A percentile compares a stretch with the other conserved stretches of the same genome.
Evolutionary conservation across 2,797 vertebrate genomes (phyloP).

Genomic region (Eulemur mongoz): DNA sequence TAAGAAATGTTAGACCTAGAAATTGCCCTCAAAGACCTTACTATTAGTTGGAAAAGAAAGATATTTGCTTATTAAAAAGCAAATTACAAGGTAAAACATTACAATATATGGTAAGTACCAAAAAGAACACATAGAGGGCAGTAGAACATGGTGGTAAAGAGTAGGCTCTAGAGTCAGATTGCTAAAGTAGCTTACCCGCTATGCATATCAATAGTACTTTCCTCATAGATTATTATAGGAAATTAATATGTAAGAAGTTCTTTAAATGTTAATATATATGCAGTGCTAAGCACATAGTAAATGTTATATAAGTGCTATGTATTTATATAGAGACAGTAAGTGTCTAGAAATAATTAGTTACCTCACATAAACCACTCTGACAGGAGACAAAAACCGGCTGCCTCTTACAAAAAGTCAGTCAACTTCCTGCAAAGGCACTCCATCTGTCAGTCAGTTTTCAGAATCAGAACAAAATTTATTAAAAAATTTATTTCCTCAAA

Average conservation of each 20-base stretch:
- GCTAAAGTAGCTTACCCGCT: background rate
- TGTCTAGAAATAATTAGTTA: constrained; percentile 4
- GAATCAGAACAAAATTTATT: background rate
- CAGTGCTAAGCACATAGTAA: background rate
- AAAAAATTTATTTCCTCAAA: background rate
- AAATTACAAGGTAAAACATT: background rate
- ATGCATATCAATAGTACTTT: background rate
- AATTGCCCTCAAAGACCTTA: background rate
- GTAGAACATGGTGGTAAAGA: background rate
- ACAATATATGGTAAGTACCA: background rate
- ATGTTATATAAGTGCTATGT: background rate
- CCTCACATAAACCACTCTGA: background rate
- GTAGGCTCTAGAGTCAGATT: background rate
- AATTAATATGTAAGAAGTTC: background rate
- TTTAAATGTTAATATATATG: background rate
- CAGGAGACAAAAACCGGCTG: background rate
- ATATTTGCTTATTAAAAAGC: background rate
- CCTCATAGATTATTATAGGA: background rate
- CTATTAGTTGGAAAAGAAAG: background rate
- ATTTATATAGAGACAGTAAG: background rate
- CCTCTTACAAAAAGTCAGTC: background rate
- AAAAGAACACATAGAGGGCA: background rate
- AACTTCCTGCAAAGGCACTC: background rate
- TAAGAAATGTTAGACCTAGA: background rate
- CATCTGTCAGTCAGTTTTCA: background rate